These are phyloP conservation scores for Calonectris borealis DNA, from an alignment of 2,113 vertebrate genomes.

Conservation along the genomic window DNA sequence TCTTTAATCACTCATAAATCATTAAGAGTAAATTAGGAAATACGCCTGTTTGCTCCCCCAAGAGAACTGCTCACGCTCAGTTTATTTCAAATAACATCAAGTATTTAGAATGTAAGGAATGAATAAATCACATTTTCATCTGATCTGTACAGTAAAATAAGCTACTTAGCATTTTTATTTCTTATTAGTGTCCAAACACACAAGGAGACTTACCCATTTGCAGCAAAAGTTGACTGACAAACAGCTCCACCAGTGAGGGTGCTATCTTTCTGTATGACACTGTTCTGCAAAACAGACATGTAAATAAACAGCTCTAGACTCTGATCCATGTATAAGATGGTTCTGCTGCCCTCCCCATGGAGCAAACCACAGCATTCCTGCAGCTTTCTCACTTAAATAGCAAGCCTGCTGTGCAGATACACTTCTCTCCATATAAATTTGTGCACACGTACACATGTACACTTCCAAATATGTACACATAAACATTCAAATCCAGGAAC, in stretches of 20 bases:
- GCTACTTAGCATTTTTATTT: not conserved
- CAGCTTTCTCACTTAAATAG: not conserved
- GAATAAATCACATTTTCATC: not conserved
- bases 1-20: not conserved
- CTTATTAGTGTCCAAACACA: not conserved
- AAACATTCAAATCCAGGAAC: not conserved
- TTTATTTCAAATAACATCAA: not conserved
- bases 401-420: not conserved
- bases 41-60: not conserved
- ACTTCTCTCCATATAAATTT: not conserved
- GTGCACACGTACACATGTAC: not conserved
- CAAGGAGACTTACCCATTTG: not conserved
- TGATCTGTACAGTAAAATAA: not conserved
- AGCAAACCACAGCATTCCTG: not conserved
- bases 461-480: not conserved
- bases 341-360: not conserved
- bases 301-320: not conserved
- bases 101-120: not conserved
- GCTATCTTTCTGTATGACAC: not conserved
- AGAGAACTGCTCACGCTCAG: not conserved
- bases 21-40: not conserved
- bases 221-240: not conserved
- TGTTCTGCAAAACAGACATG: not conserved
- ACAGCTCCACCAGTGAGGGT: not conserved
- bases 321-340: not conserved